Base-by-base conservation (phyloP, 2,797 vertebrate genomes). In the Australoheros facetus region DNA sequence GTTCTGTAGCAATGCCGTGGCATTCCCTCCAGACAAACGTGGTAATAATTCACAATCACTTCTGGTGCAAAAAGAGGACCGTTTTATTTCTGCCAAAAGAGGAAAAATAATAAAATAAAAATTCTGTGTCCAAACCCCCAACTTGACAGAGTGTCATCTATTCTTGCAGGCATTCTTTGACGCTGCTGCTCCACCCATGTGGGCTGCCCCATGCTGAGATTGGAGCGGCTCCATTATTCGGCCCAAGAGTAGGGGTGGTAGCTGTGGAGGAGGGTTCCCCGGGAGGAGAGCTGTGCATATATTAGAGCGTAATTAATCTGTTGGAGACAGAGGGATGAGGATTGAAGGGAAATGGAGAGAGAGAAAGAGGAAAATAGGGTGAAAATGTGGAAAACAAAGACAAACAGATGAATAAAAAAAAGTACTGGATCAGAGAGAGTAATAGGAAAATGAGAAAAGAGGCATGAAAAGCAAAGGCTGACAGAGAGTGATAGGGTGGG, bases 281-380 rank as follows among this genome's bases (percentile, higher is more conserved):
- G 75, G 73, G 90, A 90, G 79, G 81, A 78, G 81, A 81, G 83
- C 82, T 81, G 85, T 56, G 88, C 86, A 88, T 88, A 83, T 55
- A 89, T 88, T 89, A 86, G 11, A 81, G 7, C 2, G 55, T 85
- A 92, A 92, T 93, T 91, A 93, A 92, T 90, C 89, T 91, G 87
- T 84, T 77, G 74, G 80, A 91, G 80, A 88, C 74, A 74, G 77
- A 82, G 78, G 73, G 71, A 70, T 39, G 72, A 81, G 37, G 32
- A 70, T 21, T 37, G 32, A 79, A 72, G 69, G 7, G 48, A 28
- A 30, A 26, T 2, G 28, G 17, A 9, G 57, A 58, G 14, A 6
- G 53, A 3, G 4, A 21, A n/a, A 70, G 11, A 79, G 3, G 30
- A n/a, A 32, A 16, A 28, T 51, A 45, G 39, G 13, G 45, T 16